A percentile compares a stretch with the other conserved stretches of the same genome.
Evolutionary conservation across 2,888 invertebrate species (phyloP).

Genomic region (Cremastinae sp.): DNA sequence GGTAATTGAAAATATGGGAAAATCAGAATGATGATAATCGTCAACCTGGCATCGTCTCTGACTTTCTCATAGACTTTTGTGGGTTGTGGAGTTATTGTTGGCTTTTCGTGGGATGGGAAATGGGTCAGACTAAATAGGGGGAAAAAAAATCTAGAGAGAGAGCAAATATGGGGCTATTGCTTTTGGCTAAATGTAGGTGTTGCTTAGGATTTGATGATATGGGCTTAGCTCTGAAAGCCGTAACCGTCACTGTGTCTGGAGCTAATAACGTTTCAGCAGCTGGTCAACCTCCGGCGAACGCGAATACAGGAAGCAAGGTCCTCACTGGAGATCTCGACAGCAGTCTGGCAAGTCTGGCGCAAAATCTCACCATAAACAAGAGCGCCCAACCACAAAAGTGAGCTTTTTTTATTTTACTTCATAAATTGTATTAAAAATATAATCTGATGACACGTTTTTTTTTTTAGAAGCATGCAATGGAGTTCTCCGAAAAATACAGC

Average conservation of each 20-base stretch:
- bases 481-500: conserved; percentile 93
- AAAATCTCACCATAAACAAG: conserved; percentile 94
- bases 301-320: conserved; percentile 85
- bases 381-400: conserved; percentile 87
- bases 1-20: no score
- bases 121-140: neutral
- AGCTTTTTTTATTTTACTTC: conserved; percentile 77
- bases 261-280: conserved; percentile 76
- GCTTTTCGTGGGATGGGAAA: conserved; percentile 27
- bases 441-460: conserved; percentile 15
- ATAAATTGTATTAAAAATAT: no score
- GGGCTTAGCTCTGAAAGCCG: conserved; percentile 87
- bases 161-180: conserved; percentile 33
- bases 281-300: conserved; percentile 78
- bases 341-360: conserved; percentile 94
- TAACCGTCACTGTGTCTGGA: conserved; percentile 71
- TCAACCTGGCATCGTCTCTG: no score
- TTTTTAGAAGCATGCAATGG: conserved; percentile 91
- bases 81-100: conserved; percentile 4
- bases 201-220: conserved; percentile 87
- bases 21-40: no score
- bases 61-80: neutral
- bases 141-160: no score
- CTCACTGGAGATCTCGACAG: conserved; percentile 96
- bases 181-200: conserved; percentile 70